phyloP scores from a whole-genome alignment of 2,113 vertebrate genomes.

The Phylloscopus trochiloides region DNA sequence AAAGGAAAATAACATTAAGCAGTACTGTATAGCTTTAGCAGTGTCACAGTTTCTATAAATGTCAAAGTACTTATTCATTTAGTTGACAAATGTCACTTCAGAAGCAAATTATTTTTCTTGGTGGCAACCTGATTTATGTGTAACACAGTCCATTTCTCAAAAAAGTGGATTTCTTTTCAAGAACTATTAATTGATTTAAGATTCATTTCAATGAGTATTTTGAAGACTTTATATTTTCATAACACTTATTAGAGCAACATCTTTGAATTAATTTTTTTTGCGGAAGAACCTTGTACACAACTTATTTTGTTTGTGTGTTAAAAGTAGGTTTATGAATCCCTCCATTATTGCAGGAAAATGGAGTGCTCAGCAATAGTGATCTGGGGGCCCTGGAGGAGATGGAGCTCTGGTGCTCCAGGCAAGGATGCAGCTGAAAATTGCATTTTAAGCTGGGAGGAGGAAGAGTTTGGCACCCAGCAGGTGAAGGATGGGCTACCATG shows the following conservation, averaged over 20 bases:
- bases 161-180: background rate
- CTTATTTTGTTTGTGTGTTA: background rate
- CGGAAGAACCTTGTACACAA: background rate
- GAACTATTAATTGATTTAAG: background rate
- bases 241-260: background rate
- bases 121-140: background rate
- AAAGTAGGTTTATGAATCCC: background rate
- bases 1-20: slow-evolving; percentile 1
- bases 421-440: background rate
- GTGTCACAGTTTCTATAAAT: background rate
- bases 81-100: slow-evolving; percentile 35
- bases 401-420: background rate
- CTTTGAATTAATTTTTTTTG: background rate
- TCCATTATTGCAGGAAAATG: background rate
- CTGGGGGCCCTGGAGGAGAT: background rate
- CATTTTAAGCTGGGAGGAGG: fast-evolving
- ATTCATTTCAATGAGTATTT: background rate
- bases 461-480: fast-evolving
- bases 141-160: background rate
- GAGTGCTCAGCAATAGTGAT: background rate
- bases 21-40: background rate
- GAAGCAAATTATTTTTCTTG: background rate
- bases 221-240: background rate
- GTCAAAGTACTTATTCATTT: slow-evolving; percentile 13
- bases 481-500: fast-evolving